Base-by-base conservation (phyloP, 2,888 invertebrate species). In the Rhamphomyia laevipes region DNA sequence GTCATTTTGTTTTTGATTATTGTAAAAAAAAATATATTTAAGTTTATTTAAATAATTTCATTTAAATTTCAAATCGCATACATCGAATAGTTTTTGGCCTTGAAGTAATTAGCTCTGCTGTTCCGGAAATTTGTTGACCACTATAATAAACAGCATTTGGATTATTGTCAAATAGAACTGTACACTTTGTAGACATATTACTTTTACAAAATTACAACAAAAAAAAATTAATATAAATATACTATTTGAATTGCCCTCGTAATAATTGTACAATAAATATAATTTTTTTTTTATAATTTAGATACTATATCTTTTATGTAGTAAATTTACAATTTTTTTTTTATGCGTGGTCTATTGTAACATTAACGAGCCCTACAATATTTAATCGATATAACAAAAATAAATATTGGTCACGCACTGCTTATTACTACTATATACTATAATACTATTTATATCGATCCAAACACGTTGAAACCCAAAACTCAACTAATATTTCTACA, bases 1-100 rank as follows among this genome's bases (percentile, higher is more conserved):
- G 7, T 21, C 18, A 23, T 23, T 21, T 38, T 37, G 5, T 37
- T 38, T 15, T 13, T 9, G 4, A n/a, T 17, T 42, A n/a, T n/a
- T 5, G n/a, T 13, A 42, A 23, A 23, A 12, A 2, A 9, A 6
- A 21, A 42, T 15, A 23, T 42, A n/a, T 15, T n/a, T 42, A 9
- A 10, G 4, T 37, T 9, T 17, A 16, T 16, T 38, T 17, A 16
- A 3, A 9, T 3, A 10, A n/a, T 35, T n/a, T n/a, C n/a, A n/a
- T n/a, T n/a, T 5, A 40, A 40, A 18, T 18, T 40, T 1, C 11
- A 42, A n/a, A 46, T 56, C 65, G n/a, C 67, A 55, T 61, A 68
- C 68, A 68, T 55, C 68, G 63, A 56, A 68, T 66, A 40, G 66
- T 66, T 57, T 68, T 68, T 13, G 67, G 63, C 45, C 67, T 64